Conservation (phyloP, 2,888 invertebrate genomes). For the Caenorhabditis imperialis region DNA sequence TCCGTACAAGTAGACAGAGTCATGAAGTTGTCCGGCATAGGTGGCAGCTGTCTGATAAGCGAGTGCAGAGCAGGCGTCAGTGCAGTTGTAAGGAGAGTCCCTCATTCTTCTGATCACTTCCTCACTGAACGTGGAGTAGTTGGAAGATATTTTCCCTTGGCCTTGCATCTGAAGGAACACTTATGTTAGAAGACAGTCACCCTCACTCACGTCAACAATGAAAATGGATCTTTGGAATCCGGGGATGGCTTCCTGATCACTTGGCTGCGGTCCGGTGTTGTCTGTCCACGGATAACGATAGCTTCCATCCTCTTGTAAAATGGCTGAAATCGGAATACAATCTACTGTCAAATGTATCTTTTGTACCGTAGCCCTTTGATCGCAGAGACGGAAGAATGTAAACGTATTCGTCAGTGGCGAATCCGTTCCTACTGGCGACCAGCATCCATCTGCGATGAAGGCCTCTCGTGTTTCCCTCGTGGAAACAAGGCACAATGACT, state of each 20-base stretch:
- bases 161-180: conserved; percentile 52
- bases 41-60: conserved; percentile 38
- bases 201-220: conserved; percentile 38
- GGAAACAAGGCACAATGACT: conserved; percentile 59
- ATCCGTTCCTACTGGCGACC: conserved; percentile 42
- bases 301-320: conserved; percentile 23
- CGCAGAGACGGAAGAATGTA: conserved; percentile 56
- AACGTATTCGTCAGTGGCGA: conserved; percentile 65
- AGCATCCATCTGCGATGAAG: conserved; percentile 42
- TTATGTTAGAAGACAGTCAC: not conserved
- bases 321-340: conserved; percentile 3
- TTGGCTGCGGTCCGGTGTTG: conserved; percentile 19
- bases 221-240: conserved; percentile 43
- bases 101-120: conserved; percentile 59
- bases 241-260: conserved; percentile 30
- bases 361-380: conserved; percentile 50
- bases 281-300: conserved; percentile 36
- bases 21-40: conserved; percentile 64
- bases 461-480: conserved; percentile 47
- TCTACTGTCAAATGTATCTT: not conserved
- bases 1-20: conserved; percentile 62
- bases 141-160: conserved; percentile 23
- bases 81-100: conserved; percentile 63
- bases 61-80: conserved; percentile 32
- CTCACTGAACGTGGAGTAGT: conserved; percentile 47